Evolutionary conservation across 2,797 vertebrate species (phyloP).

Genomic region (Acomys russatus): DNA sequence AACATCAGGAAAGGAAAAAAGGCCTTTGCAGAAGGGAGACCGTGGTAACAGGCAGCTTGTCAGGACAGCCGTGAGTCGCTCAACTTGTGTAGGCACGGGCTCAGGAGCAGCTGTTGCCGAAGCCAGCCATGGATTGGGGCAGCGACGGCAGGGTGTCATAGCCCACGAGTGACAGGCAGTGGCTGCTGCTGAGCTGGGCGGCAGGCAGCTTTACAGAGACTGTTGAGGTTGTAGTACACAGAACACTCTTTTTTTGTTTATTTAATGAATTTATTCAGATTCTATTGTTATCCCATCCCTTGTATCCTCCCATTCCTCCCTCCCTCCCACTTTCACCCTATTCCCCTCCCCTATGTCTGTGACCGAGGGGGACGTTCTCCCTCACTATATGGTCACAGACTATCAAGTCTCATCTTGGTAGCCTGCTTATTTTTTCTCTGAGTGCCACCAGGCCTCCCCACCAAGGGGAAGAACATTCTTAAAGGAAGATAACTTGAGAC

Average conservation of each 20-base stretch:
- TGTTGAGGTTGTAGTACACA: rapidly evolving
- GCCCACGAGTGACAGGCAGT: background rate
- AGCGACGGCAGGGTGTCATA: background rate
- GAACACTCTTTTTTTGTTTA: background rate
- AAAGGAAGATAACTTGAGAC: background rate
- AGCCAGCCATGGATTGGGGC: background rate
- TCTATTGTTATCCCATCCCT: too few species aligned
- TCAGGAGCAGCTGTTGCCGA: rapidly evolving
- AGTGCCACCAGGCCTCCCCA: too few species aligned
- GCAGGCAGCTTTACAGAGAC: too few species aligned
- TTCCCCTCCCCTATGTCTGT: too few species aligned
- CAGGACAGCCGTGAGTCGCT: background rate
- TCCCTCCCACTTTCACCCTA: too few species aligned
- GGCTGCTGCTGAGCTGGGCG: background rate
- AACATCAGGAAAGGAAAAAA: background rate
- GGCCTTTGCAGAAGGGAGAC: background rate
- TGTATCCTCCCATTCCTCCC: too few species aligned
- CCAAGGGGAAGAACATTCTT: background rate
- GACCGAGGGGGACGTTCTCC: too few species aligned
- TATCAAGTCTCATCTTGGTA: too few species aligned
- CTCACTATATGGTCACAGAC: too few species aligned
- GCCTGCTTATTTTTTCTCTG: too few species aligned
- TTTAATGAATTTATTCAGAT: too few species aligned
- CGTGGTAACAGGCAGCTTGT: background rate
- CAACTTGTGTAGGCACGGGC: background rate